Percentiles rank a stretch among this genome's conserved stretches.
phyloP scores from a whole-genome alignment of 2,797 vertebrate genomes.

The Gouania willdenowi region DNA sequence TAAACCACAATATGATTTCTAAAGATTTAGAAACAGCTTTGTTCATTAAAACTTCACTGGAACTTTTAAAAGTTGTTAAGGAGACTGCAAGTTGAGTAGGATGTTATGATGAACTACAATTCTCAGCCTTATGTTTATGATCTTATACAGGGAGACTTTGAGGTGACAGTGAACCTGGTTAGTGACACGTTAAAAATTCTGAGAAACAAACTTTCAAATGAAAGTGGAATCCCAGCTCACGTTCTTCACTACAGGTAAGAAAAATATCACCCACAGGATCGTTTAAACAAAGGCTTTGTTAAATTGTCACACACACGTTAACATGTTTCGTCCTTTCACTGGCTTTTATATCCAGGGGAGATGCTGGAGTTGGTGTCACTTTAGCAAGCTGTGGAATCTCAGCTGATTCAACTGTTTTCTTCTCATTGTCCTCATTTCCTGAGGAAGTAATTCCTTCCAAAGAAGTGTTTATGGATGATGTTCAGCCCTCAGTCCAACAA shows the following conservation, averaged over 20 bases:
- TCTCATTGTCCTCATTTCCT: slow-evolving; percentile 32
- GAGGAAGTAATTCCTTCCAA: not conserved
- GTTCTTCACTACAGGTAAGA: slow-evolving; percentile 45
- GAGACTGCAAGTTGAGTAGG: too few relatives aligned
- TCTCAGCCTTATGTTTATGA: too few relatives aligned
- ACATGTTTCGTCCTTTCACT: not conserved
- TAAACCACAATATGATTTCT: too few relatives aligned
- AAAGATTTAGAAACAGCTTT: too few relatives aligned
- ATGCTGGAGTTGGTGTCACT: not conserved
- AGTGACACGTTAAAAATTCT: slow-evolving; percentile 16
- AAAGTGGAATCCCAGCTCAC: slow-evolving; percentile 41
- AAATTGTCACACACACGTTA: not conserved
- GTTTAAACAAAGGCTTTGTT: not conserved
- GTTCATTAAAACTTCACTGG: too few relatives aligned
- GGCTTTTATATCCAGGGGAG: slow-evolving; percentile 13
- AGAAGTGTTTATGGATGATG: slow-evolving; percentile 13
- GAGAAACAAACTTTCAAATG: slow-evolving; percentile 26
- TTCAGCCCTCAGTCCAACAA: slow-evolving; percentile 37
- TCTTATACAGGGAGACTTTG: slow-evolving; percentile 39
- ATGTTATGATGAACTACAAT: too few relatives aligned
- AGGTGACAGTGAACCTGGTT: slow-evolving; percentile 30
- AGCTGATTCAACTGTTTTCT: slow-evolving; percentile 17
- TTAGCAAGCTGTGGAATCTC: slow-evolving; percentile 29
- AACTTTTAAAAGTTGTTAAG: too few relatives aligned
- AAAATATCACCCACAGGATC: not conserved